Conservation (phyloP, 1,140 invertebrate genomes). For the Mycetomoellerius zeteki region DNA sequence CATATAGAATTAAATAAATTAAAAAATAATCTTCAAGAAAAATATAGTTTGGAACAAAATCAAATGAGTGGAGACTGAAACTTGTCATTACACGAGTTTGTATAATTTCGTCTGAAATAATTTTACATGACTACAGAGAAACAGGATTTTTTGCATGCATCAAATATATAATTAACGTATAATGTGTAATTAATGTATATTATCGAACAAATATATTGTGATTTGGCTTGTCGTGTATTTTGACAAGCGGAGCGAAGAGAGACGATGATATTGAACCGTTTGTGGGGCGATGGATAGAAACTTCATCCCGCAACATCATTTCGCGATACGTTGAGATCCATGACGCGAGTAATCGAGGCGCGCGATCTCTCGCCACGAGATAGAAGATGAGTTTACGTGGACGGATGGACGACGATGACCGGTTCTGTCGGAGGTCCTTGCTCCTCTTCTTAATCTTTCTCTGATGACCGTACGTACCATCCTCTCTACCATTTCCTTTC, state of each 20-base stretch:
- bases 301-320: slow-evolving; percentile 35
- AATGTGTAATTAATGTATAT: neutral
- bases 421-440: slow-evolving; percentile 76
- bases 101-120: neutral
- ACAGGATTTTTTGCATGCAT: neutral
- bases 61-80: neutral
- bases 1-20: neutral
- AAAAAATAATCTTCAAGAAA: neutral
- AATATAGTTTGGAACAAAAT: neutral
- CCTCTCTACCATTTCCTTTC: slow-evolving; percentile 46
- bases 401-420: slow-evolving; percentile 73
- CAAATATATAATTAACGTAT: slow-evolving; percentile 19
- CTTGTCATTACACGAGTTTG: neutral
- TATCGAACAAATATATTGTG: neutral
- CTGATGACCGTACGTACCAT: slow-evolving; percentile 69
- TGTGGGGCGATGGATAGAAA: neutral
- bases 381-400: slow-evolving; percentile 73
- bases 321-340: slow-evolving; percentile 43
- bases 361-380: slow-evolving; percentile 54
- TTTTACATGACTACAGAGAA: neutral
- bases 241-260: slow-evolving; percentile 19
- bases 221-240: neutral
- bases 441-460: slow-evolving; percentile 77
- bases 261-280: neutral
- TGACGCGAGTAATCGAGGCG: slow-evolving; percentile 58